phyloP scores from a whole-genome alignment of 2,113 vertebrate genomes.

The Zootoca vivipara region DNA sequence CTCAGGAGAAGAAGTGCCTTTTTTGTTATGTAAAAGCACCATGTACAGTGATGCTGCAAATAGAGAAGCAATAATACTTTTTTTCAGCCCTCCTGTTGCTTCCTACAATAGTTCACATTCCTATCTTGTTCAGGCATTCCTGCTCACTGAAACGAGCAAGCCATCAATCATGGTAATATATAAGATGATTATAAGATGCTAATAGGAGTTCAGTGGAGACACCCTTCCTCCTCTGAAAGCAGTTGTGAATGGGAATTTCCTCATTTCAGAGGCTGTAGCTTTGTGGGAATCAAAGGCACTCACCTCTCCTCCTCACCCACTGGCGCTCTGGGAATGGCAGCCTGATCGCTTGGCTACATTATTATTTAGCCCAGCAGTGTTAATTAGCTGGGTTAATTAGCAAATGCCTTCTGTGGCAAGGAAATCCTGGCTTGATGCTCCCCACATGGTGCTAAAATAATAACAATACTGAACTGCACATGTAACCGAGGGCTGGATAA shows the following conservation, averaged over 20 bases:
- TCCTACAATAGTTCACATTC: background rate
- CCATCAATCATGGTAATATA: slow-evolving; percentile 73
- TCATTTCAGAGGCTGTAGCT: slow-evolving; percentile 29
- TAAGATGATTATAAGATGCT: slow-evolving; percentile 71
- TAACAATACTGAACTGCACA: background rate
- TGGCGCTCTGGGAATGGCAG: background rate
- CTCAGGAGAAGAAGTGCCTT: background rate
- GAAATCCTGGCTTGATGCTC: slow-evolving; percentile 3
- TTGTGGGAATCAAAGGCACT: background rate
- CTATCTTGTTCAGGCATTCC: slow-evolving; percentile 41
- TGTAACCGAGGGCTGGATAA: rapidly evolving
- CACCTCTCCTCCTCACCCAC: slow-evolving; percentile 36
- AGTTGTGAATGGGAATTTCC: slow-evolving; percentile 61
- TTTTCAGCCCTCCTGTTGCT: background rate
- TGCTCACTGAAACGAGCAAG: slow-evolving; percentile 57
- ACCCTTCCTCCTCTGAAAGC: slow-evolving; percentile 55
- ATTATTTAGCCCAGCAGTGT: slow-evolving; percentile 33
- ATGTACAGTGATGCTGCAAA: background rate
- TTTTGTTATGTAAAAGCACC: background rate
- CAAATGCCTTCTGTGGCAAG: slow-evolving; percentile 16
- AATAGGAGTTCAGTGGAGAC: slow-evolving; percentile 56
- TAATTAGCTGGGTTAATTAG: slow-evolving; percentile 63
- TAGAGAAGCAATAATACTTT: background rate
- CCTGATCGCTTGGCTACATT: background rate
- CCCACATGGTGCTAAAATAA: background rate